Evolutionary conservation across 2,113 vertebrate species (phyloP), one percentile per base, ranked within the genome.

Genomic region (Brienomyrus brachyistius): DNA sequence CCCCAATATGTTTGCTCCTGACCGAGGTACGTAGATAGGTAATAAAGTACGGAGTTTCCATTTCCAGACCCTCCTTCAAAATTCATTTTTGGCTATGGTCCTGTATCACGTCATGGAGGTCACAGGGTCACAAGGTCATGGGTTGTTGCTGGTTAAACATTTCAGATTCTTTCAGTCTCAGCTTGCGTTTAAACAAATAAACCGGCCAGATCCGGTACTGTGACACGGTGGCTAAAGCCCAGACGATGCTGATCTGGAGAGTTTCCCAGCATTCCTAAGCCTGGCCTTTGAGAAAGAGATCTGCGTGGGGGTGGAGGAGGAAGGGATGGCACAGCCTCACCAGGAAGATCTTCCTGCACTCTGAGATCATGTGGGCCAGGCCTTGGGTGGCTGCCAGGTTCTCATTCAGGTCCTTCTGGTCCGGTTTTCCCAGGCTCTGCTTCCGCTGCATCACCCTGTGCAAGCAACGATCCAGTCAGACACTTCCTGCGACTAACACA

Each of bases 381-480:
- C 98, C 97, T 80, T 98, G 98, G 90, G 98, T 98, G 43, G 98
- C 98, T 17, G 98, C 98, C 94, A 99, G 95, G 93, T 99, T 99
- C 95, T 99, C 98, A 88, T 96, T 99, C 93, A 99, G 96, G 95
- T 99, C 98, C 93, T 97, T 98, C 93, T 98, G 98, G 95, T 99
- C 98, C 4, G 98, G 98, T 92, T 98, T 99, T 82, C 98, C 98
- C 2, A 98, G 95, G 89, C 96, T 96, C 82, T 97, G 98, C 94
- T 99, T 99, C 94, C 98, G 97, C 96, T 99, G 98, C 95, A 99
- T 98, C 94, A 97, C 97, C 94, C 98, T 99, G 94, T 91, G 93
- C 94, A 93, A 88, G 91, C 94, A 19, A 80, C 8, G 15, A 43
- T 27, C n/a, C 50, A 0, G 35, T 89, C 31, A 89, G 27, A 80